Base-by-base conservation (phyloP, 1,140 invertebrate species). In the Adoxophyes honmai region DNA sequence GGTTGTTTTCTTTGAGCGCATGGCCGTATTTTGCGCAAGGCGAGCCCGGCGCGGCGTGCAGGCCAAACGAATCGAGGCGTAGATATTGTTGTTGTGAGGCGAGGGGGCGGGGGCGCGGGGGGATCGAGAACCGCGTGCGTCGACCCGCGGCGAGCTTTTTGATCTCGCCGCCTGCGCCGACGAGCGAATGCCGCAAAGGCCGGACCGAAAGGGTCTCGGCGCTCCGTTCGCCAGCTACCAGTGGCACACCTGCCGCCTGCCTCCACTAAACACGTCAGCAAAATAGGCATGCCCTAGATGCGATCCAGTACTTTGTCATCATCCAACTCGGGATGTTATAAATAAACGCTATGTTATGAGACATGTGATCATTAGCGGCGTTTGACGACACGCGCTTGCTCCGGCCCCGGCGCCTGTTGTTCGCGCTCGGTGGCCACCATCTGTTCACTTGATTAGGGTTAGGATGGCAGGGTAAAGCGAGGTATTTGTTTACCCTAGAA, bases 91-190 rank as follows among this genome's bases (percentile, higher is more conserved):
- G 52, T 64, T 55, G 51, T 55, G 42, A 15, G 18, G 35, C 16
- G 28, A 38, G 42, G 44, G 52, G 14, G 34, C 38, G 73, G 66
- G 62, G 71, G 73, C 70, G 59, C 73, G 71, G 71, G 70, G 59
- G 62, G 66, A 75, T 75, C 73, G 73, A 74, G 72, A 71, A 70
- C 78, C 78, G 82, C 83, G 81, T 83, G 76, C 81, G 80, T 83
- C 81, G 79, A 84, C 81, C 81, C 73, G 70, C 76, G 73, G 62
- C 59, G 61, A 65, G 71, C 83, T 86, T 86, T 86, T 86, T 86
- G 81, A 86, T 83, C 73, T 72, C 62, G 60, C 78, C 78, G 82
- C 68, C 44, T 62, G 66, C 77, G 72, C 67, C 58, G 28, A 15
- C 33, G 52, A 55, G 42, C 70, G 65, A 70, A 60, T 62, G 70